A percentile compares a stretch with the other conserved stretches of the same genome.
phyloP scores from a whole-genome alignment of 2,888 invertebrate species.

The Pediacus dermestoides region DNA sequence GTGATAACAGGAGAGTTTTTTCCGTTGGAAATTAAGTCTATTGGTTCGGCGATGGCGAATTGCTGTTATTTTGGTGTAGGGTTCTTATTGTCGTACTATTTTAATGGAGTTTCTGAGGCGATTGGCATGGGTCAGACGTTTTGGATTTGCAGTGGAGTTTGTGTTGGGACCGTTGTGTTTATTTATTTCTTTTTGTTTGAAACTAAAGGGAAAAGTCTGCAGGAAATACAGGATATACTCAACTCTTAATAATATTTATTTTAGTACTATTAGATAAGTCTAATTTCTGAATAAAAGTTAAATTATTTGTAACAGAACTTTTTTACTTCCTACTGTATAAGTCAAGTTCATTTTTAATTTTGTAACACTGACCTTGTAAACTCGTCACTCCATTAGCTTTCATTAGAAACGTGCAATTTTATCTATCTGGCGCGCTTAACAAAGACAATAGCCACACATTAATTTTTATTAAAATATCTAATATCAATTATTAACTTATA shows the following conservation, averaged over 20 bases:
- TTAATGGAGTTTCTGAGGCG: not conserved
- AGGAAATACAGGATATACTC: slow-evolving; percentile 16
- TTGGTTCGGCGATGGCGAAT: slow-evolving; percentile 62
- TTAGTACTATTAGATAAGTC: too few relatives aligned
- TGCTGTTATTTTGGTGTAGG: slow-evolving; percentile 65
- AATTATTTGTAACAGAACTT: too few relatives aligned
- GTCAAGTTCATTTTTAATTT: too few relatives aligned
- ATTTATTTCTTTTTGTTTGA: slow-evolving; percentile 13
- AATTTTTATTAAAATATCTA: too few relatives aligned
- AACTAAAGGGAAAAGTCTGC: slow-evolving; percentile 16
- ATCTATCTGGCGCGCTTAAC: too few relatives aligned
- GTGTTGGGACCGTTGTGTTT: slow-evolving; percentile 3
- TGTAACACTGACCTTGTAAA: too few relatives aligned
- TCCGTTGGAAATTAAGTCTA: slow-evolving; percentile 68
- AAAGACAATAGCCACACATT: too few relatives aligned
- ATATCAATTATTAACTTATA: too few relatives aligned
- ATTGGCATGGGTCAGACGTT: not conserved
- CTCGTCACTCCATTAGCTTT: too few relatives aligned
- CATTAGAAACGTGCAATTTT: too few relatives aligned
- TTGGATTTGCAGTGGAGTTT: not conserved
- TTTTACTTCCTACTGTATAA: too few relatives aligned
- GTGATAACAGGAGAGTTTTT: slow-evolving; percentile 77
- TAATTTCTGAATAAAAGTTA: too few relatives aligned
- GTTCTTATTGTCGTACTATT: not conserved
- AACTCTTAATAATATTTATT: not conserved